Base-by-base conservation (phyloP, 92 coral and sea anemone genomes). In the Blastomussa wellsi region DNA sequence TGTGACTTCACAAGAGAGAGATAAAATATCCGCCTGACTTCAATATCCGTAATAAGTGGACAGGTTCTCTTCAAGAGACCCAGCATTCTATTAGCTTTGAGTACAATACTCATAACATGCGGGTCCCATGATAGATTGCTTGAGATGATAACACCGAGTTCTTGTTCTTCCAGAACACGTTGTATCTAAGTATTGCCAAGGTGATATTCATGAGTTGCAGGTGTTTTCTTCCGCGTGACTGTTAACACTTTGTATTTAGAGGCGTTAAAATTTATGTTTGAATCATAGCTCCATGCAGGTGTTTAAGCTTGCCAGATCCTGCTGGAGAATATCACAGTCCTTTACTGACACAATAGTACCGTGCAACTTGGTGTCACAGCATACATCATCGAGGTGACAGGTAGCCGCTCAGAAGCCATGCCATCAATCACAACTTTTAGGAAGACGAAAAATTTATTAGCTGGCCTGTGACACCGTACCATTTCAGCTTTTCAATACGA, bases 201-300 rank as follows among this genome's bases (percentile, higher is more conserved):
- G 32, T 73, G 53, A 57, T 89, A 84, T 10, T 59, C 81, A 69
- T 84, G 67, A 38, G 1, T 37, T 36, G 78, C 55, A 24, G 84
- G 90, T 7, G 17, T 1, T 41, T 86, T 86, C 72, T 80, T 86
- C 15, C 84, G 86, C 35, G 86, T 66, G 38, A 87, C 47, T 20
- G 79, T 80, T 28, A 87, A 47, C 29, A 76, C 77, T 48, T 89
- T 89, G 66, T 87, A 86, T 71, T 90, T 86, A n/a, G 93, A 84
- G 38, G 86, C 86, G 70, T 76, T 90, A 77, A 90, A 90, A 47
- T 86, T 81, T 22, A 52, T 1, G 16, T n/a, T n/a, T 74, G 24
- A 17, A 11, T 6, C 24, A 57, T 57, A 22, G 26, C 65, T 57
- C 65, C 65, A n/a, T n/a, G n/a, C n/a, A 57, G 65, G 65, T 57